phyloP scores from a whole-genome alignment of 2,797 vertebrate species.

The Hydrophis major region DNA sequence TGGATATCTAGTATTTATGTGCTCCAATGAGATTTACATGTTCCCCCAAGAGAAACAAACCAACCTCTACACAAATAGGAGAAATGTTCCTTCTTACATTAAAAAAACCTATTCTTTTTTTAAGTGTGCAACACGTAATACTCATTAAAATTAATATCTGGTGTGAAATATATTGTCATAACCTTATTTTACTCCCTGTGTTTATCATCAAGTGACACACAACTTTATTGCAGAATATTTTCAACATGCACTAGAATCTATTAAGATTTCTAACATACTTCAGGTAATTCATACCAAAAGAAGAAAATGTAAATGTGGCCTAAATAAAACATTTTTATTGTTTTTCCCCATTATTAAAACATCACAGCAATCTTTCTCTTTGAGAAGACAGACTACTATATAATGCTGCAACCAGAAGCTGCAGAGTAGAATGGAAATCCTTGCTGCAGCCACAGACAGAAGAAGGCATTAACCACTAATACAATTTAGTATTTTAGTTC shows the following conservation, averaged over 20 bases:
- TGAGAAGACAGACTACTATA: neutral
- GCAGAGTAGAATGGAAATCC: neutral
- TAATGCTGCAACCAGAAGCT: neutral
- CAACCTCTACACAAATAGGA: neutral
- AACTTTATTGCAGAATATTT: neutral
- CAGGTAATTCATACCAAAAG: neutral
- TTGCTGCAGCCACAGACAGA: neutral
- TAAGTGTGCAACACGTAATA: neutral
- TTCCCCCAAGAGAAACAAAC: neutral
- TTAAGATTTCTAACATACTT: neutral
- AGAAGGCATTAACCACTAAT: neutral
- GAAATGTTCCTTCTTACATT: neutral
- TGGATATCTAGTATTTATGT: neutral
- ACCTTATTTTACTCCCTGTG: constrained; percentile 6
- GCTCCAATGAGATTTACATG: neutral
- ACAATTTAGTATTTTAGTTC: neutral
- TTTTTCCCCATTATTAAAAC: neutral
- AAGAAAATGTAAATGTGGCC: neutral
- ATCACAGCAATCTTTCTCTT: neutral
- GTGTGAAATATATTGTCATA: constrained; percentile 6
- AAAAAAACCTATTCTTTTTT: neutral
- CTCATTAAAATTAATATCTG: constrained; percentile 5
- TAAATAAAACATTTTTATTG: neutral
- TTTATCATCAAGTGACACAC: neutral
- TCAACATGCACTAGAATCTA: neutral